phyloP scores from a whole-genome alignment of 2,797 vertebrate genomes.

The Anguilla marmorata region DNA sequence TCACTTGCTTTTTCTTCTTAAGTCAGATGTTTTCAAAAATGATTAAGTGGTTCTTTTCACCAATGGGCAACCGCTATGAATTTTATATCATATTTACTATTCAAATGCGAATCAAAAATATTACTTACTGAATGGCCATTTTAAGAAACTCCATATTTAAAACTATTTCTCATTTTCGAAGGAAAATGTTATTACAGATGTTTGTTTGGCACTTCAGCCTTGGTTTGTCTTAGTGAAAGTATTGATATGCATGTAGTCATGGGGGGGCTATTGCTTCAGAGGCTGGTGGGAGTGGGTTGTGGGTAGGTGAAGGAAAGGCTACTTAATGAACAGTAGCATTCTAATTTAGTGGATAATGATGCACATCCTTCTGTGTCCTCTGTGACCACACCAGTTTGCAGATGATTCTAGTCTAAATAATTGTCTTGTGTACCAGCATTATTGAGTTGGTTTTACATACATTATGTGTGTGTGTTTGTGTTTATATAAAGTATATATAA shows the following conservation, averaged over 20 bases:
- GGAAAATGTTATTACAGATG: background rate
- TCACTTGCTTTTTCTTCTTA: background rate
- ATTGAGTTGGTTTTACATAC: no score
- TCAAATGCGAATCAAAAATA: conserved; percentile 5
- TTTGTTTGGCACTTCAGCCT: background rate
- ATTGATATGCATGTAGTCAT: background rate
- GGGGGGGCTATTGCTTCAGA: background rate
- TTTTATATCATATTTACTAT: background rate
- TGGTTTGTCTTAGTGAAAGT: background rate
- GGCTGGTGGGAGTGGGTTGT: background rate
- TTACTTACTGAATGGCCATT: background rate
- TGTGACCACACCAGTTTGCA: background rate
- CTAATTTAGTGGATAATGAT: background rate
- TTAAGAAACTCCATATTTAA: background rate
- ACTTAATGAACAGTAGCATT: background rate
- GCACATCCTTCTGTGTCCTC: background rate
- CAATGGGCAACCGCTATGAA: background rate
- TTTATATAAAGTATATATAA: background rate
- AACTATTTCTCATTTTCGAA: background rate
- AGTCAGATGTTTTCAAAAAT: background rate
- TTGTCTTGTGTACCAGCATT: background rate
- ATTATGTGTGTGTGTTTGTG: no score
- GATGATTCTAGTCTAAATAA: background rate
- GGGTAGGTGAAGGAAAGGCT: background rate
- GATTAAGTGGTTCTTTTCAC: background rate